Evolutionary conservation across 1,140 invertebrate genomes (phyloP).

Genomic region (Formica exsecta): DNA sequence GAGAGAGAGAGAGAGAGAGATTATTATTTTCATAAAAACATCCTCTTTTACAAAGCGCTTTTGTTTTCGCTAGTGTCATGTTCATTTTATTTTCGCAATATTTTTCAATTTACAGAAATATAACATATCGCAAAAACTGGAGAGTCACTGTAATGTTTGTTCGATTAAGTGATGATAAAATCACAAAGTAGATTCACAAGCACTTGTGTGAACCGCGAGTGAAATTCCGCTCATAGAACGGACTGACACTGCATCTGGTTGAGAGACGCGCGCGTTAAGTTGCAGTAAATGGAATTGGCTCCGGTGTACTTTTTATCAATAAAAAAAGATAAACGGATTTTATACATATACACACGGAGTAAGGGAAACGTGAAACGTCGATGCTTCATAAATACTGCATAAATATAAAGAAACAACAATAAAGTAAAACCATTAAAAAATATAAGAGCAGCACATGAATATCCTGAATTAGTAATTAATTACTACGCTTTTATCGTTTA

Average conservation of each 20-base stretch:
- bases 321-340: conserved; percentile 1
- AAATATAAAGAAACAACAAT: neutral
- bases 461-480: neutral
- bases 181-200: neutral
- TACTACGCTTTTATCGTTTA: neutral
- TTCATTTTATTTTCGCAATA: neutral
- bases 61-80: too few relatives aligned
- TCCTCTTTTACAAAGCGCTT: neutral
- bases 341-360: neutral
- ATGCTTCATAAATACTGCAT: neutral
- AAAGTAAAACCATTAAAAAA: neutral
- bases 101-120: neutral
- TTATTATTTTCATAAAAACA: conserved; percentile 1
- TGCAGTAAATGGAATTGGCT: neutral
- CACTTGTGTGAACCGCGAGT: conserved; percentile 15
- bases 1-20: too few relatives aligned
- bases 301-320: neutral
- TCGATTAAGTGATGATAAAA: neutral
- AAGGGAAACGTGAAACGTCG: neutral
- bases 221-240: neutral
- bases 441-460: neutral
- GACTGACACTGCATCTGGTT: neutral
- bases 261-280: neutral
- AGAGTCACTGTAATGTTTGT: neutral
- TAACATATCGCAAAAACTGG: neutral